Conservation (phyloP, 2,113 vertebrate genomes). For the Camelus bactrianus region DNA sequence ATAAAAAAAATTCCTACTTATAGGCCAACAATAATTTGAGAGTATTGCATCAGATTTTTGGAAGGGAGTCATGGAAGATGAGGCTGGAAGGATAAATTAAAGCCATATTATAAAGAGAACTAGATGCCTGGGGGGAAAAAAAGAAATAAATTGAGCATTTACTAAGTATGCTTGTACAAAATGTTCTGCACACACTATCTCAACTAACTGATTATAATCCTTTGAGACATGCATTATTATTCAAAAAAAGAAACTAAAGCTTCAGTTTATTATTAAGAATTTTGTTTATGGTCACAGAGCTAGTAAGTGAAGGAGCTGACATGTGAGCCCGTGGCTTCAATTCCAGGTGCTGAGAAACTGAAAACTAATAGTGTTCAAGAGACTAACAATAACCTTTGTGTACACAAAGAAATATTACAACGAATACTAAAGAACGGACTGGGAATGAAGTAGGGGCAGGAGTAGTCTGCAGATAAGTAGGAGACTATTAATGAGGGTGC, state of each 20-base stretch:
- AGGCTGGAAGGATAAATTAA: neutral
- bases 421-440: neutral
- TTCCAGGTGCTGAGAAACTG: neutral
- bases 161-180: neutral
- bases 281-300: neutral
- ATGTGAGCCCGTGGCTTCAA: neutral
- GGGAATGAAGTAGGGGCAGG: neutral
- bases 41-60: neutral
- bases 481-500: neutral
- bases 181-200: neutral
- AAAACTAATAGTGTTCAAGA: neutral
- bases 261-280: neutral
- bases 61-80: neutral
- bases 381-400: neutral
- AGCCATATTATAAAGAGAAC: neutral
- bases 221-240: neutral
- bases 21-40: neutral
- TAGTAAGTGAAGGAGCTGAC: neutral
- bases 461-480: neutral
- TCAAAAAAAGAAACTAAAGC: neutral
- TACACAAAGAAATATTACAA: neutral
- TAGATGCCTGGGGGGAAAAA: neutral
- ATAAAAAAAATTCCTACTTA: neutral
- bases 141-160: neutral
- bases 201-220: neutral